Conservation (phyloP, 2,113 vertebrate genomes). For the Amia ocellicauda region DNA sequence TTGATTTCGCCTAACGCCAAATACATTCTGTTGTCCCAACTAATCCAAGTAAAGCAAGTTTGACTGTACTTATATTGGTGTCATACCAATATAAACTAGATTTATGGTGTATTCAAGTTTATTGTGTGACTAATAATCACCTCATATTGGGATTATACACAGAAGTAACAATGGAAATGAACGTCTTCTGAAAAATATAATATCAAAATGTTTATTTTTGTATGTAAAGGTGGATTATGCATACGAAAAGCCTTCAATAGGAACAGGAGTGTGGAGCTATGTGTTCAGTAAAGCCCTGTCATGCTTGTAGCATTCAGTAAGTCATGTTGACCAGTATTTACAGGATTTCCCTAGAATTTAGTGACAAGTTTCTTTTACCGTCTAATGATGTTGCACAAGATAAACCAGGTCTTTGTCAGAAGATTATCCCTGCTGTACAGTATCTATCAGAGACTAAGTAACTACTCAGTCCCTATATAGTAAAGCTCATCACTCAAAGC, state of each 20-base stretch:
- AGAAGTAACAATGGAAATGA: conserved; percentile 36
- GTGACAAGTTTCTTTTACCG: conserved; percentile 1
- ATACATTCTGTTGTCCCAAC: too few relatives aligned
- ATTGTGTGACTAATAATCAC: conserved; percentile 25
- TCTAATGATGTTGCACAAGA: conserved; percentile 9
- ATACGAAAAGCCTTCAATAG: conserved; percentile 39
- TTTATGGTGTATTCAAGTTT: conserved; percentile 21
- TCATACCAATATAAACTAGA: background rate
- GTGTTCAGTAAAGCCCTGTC: background rate
- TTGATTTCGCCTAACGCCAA: too few relatives aligned
- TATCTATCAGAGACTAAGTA: conserved; percentile 44
- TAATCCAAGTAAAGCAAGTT: too few relatives aligned
- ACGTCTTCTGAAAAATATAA: background rate
- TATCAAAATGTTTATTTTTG: background rate
- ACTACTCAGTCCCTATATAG: conserved; percentile 30
- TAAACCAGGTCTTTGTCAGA: conserved; percentile 21
- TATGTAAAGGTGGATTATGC: background rate
- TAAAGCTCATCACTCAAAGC: conserved; percentile 20
- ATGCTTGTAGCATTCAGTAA: background rate
- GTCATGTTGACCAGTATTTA: conserved; percentile 11
- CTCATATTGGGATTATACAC: conserved; percentile 30
- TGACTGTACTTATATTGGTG: background rate
- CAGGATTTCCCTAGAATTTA: background rate
- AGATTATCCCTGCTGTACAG: conserved; percentile 25
- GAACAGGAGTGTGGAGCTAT: background rate